Evolutionary conservation across 2,113 vertebrate species (phyloP).

Genomic region (Oriolus oriolus): DNA sequence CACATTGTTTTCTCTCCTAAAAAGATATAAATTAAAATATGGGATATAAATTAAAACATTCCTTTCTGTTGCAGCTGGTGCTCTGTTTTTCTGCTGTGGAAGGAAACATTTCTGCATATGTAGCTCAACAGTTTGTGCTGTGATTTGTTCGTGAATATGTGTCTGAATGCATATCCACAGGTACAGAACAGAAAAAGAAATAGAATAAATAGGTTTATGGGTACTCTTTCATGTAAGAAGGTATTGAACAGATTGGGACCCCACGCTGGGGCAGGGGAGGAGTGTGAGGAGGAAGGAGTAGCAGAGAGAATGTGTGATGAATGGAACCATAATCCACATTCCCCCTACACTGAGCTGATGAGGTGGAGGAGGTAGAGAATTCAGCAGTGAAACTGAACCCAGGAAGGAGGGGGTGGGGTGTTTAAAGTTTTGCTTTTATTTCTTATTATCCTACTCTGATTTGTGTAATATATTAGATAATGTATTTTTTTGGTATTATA

Average conservation of each 20-base stretch:
- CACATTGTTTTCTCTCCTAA: not conserved
- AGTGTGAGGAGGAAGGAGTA: not conserved
- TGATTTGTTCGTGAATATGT: not conserved
- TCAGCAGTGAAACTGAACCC: not conserved
- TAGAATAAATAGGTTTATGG: not conserved
- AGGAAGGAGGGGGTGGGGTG: not conserved
- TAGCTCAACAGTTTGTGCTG: not conserved
- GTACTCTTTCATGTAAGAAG: not conserved
- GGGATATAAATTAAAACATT: not conserved
- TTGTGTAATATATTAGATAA: not conserved
- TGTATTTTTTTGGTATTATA: not conserved
- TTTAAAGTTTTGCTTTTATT: not conserved
- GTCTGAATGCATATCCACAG: not conserved
- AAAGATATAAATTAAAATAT: not conserved
- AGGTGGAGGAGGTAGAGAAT: not conserved
- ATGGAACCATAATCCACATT: not conserved
- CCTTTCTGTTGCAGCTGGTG: not conserved
- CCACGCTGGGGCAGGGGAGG: not conserved
- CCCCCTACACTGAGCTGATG: accelerated
- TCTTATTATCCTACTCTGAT: not conserved
- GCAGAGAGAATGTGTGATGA: not conserved
- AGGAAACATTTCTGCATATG: not conserved
- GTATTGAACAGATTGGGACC: not conserved
- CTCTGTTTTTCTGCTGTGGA: not conserved
- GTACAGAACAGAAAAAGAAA: not conserved